phyloP scores from a whole-genome alignment of 2,797 vertebrate genomes.

The Sebastes steindachneri region DNA sequence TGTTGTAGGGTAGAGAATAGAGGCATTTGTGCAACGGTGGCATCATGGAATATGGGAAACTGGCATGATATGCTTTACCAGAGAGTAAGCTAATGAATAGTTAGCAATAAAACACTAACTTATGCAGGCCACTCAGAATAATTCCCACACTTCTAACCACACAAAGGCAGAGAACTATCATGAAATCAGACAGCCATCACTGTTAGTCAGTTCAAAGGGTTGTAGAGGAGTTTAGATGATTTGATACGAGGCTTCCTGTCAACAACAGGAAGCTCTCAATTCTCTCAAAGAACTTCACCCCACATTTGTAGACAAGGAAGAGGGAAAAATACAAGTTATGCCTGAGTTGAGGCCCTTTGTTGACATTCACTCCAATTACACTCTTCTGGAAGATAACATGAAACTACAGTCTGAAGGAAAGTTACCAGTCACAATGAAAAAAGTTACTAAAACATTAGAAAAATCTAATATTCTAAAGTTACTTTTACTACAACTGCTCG shows the following conservation, averaged over 20 bases:
- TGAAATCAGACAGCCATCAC: background rate
- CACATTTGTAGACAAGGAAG: background rate
- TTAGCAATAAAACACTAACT: background rate
- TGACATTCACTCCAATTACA: background rate
- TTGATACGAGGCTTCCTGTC: background rate
- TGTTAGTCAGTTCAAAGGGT: background rate
- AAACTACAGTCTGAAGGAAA: background rate
- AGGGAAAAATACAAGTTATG: background rate
- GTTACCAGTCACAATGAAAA: background rate
- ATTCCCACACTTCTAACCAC: background rate
- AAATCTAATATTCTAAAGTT: no score
- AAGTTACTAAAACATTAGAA: background rate
- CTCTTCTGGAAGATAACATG: background rate
- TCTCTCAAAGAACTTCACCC: slow-evolving; percentile 2
- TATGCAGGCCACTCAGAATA: background rate
- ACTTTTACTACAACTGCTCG: no score
- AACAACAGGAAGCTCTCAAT: slow-evolving; percentile 6
- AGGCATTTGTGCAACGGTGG: slow-evolving; percentile 32
- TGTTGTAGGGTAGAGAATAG: slow-evolving; percentile 9
- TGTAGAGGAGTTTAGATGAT: background rate
- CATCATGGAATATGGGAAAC: slow-evolving; percentile 20
- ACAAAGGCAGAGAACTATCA: background rate
- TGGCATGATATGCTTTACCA: background rate
- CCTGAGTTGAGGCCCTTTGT: background rate
- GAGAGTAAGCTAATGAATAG: background rate